These are phyloP conservation scores for Tretioscincus oriximinensis DNA, from an alignment of 2,113 vertebrate genomes.

Conservation along the genomic window DNA sequence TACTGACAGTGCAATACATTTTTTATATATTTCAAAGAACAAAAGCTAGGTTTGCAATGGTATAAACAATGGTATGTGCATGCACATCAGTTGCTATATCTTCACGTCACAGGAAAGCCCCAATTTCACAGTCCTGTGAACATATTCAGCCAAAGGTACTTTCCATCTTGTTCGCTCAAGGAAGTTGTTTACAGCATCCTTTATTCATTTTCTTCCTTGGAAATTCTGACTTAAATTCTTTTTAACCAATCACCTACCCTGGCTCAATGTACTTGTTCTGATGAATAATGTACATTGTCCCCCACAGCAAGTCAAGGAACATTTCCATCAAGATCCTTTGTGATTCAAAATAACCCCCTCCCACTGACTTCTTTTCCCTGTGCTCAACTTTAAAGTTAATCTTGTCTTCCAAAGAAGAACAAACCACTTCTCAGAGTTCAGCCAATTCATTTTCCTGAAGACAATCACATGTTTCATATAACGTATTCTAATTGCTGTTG, in stretches of 20 bases:
- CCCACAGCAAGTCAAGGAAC: not conserved
- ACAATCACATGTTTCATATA: constrained; percentile 20
- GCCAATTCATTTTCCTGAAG: constrained; percentile 21
- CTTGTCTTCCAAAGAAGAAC: constrained; percentile 4
- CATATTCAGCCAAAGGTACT: not conserved
- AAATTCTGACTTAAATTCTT: constrained; percentile 39
- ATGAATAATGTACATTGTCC: constrained; percentile 16
- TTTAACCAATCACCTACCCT: constrained; percentile 7
- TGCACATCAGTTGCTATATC: not conserved
- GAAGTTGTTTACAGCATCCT: constrained; percentile 36
- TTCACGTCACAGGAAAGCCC: not conserved
- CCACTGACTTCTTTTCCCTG: constrained; percentile 14
- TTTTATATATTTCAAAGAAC: not conserved
- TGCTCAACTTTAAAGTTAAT: constrained; percentile 1
- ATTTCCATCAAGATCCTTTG: constrained; percentile 35
- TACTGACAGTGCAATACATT: not conserved
- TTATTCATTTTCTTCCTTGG: constrained; percentile 22
- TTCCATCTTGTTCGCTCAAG: constrained; percentile 24
- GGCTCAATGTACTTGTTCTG: not conserved
- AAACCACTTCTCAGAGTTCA: constrained; percentile 17
- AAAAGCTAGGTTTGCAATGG: not conserved
- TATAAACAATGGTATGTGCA: not conserved
- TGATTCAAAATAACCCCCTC: constrained; percentile 18
- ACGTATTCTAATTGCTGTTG: not conserved
- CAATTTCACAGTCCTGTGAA: not conserved